Evolutionary conservation across 2,888 invertebrate genomes (phyloP), one percentile per base, ranked within the genome.

Genomic region (Plebejus argus): DNA sequence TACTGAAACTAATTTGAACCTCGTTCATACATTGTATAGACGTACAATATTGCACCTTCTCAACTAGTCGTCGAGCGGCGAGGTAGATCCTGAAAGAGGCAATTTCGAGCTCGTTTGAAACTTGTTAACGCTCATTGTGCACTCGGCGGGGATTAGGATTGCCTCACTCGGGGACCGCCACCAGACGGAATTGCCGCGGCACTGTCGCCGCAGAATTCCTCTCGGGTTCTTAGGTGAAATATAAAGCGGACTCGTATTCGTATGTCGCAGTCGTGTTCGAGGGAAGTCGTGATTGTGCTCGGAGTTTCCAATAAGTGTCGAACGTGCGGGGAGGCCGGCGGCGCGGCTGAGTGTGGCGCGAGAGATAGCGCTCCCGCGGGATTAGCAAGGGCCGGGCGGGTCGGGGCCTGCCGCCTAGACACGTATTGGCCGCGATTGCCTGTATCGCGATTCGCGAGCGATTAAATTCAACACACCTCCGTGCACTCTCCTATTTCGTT

Each of bases 321-420:
- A 66, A 33, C 66, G 66, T 66, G 66, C 66, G 33, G 28, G 28
- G 66, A 66, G 28, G 5, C 28, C 15, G 23, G 61, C 12, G 61
- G 28, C 28, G 66, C 15, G 18, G 66, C 66, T 39, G 39, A 20
- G 39, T 10, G n/a, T 71, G 71, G 71, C n/a, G 71, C 71, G 39
- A 1, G 71, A 35, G 71, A 71, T 71, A 71, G 71, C n/a, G 39
- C 71, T 70, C 71, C 20, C 20, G 39, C n/a, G 71, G 71, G 39
- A 71, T 71, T 39, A 71, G 71, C n/a, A 20, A 3, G 20, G 35
- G 23, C 35, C 18, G 39, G 4, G 15, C 18, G 70, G 70, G 8
- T 8, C 70, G 35, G 39, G 39, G 71, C 15, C 28, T 6, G 15
- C 20, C 33, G 20, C 3, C n/a, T 7, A 71, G 39, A 23, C n/a